Evolutionary conservation across 2,888 invertebrate species (phyloP), one percentile per base, ranked within the genome.

Genomic region (Sarcophaga rosellei): DNA sequence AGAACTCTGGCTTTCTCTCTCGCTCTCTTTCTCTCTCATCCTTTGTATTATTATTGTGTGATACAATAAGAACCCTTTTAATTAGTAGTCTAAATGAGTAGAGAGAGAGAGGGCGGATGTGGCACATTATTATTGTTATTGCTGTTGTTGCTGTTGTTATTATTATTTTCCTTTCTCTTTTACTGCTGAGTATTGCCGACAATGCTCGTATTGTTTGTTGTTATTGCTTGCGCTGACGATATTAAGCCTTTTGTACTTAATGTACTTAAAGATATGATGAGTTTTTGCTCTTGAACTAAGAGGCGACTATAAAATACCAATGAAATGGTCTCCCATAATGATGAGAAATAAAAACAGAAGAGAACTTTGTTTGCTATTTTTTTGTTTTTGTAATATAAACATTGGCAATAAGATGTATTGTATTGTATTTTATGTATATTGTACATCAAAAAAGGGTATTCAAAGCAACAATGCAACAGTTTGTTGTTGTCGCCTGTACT

Each of bases 21-120:
- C 25, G 2, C 35, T 35, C 35, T 10, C 35, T 35, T 2, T 35
- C 35, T 35, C 35, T 35, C 1, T 2, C 53, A 59, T 17, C 20
- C 21, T 72, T 74, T 47, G 25, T 62, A n/a, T 44, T 25, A 62
- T 23, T 69, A 63, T 45, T 45, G 57, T n/a, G 45, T 63, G 59
- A 82, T 61, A 83, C 79, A 83, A 83, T 63, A 83, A 76, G 73
- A 73, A 86, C 76, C 82, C 72, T 86, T 82, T 86, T 86, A 86
- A 86, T 86, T 86, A 84, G 83, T 83, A 86, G 77, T 84, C 75
- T 74, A 68, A 86, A 86, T 78, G 81, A 84, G 81, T 75, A 81
- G 83, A 68, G 47, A 15, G 79, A 81, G 83, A 77, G 17, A 15
- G 79, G 79, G 80, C 63, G 86, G 77, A 77, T 77, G 83, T 83